A percentile compares a stretch with the other conserved stretches of the same genome.
phyloP scores from a whole-genome alignment of 2,888 invertebrate genomes.

The Diplazon laetatorius region DNA sequence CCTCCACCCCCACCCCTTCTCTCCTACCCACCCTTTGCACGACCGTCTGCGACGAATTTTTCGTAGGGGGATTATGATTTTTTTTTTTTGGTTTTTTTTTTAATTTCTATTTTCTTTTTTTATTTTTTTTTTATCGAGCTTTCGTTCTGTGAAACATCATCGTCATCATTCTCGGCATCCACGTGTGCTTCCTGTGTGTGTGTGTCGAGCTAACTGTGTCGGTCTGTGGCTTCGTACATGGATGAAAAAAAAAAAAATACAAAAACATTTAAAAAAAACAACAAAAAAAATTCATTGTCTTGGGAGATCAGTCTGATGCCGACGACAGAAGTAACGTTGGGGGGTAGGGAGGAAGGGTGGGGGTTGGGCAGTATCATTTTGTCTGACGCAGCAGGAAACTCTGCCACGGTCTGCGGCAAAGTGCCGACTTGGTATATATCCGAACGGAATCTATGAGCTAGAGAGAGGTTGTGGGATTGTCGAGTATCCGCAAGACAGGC shows the following conservation, averaged over 20 bases:
- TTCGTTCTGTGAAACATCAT: slow-evolving; percentile 22
- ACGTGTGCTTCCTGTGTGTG: not conserved
- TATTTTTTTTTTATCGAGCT: slow-evolving; percentile 11
- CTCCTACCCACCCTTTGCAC: not conserved
- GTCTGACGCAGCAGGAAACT: slow-evolving; percentile 61
- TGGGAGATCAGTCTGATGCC: slow-evolving; percentile 33
- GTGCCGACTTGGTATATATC: slow-evolving; percentile 43
- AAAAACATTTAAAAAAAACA: too few relatives aligned
- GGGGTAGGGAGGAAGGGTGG: too few relatives aligned
- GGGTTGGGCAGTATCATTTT: slow-evolving; percentile 45
- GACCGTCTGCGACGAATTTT: slow-evolving; percentile 24
- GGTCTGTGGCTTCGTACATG: not conserved
- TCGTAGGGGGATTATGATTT: not conserved
- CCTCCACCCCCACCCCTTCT: not conserved
- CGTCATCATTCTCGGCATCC: slow-evolving; percentile 8
- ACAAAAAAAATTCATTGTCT: slow-evolving; percentile 1
- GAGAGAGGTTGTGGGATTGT: not conserved
- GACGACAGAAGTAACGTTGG: slow-evolving; percentile 15
- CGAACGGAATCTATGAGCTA: not conserved
- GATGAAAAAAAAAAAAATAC: too few relatives aligned
- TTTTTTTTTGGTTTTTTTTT: too few relatives aligned
- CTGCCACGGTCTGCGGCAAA: slow-evolving; percentile 50
- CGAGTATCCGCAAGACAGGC: not conserved
- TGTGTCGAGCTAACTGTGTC: not conserved
- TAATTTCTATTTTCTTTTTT: too few relatives aligned